Evolutionary conservation across 1,140 invertebrate genomes (phyloP).

Genomic region (Bilobella aurantiaca): DNA sequence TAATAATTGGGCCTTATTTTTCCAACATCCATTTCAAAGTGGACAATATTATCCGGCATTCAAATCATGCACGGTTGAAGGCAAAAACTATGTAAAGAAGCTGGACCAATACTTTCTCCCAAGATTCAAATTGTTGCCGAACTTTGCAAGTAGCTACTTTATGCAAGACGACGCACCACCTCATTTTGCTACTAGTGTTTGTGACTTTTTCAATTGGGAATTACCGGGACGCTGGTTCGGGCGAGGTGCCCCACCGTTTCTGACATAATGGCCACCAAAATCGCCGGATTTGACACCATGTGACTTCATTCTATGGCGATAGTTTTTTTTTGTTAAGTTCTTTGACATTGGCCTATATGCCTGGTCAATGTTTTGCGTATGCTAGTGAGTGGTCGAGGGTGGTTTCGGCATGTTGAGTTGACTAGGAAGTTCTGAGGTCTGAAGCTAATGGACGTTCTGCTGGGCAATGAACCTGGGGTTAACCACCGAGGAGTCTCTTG

Average conservation of each 20-base stretch:
- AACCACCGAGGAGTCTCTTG: too few species aligned
- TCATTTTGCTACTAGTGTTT: not conserved
- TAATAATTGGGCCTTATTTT: too few species aligned
- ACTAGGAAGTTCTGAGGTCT: too few species aligned
- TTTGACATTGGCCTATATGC: too few species aligned
- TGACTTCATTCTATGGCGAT: constrained; percentile 25
- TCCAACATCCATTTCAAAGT: not conserved
- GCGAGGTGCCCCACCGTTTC: constrained; percentile 20
- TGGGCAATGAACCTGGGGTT: too few species aligned
- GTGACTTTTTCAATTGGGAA: not conserved
- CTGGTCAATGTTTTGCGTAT: too few species aligned
- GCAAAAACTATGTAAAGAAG: not conserved
- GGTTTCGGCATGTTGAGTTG: too few species aligned
- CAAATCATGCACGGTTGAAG: not conserved
- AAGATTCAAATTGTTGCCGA: not conserved
- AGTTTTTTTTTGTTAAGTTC: too few species aligned
- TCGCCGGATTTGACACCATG: constrained; percentile 25
- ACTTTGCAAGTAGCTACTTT: not conserved
- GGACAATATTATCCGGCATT: not conserved
- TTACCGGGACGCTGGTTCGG: constrained; percentile 16
- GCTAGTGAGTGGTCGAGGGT: too few species aligned
- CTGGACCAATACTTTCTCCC: not conserved
- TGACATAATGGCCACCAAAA: constrained; percentile 16
- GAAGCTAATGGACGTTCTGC: too few species aligned
- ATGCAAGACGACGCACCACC: not conserved